Evolutionary conservation across 2,113 vertebrate species (phyloP), one percentile per base, ranked within the genome.

Genomic region (Mohoua ochrocephala): DNA sequence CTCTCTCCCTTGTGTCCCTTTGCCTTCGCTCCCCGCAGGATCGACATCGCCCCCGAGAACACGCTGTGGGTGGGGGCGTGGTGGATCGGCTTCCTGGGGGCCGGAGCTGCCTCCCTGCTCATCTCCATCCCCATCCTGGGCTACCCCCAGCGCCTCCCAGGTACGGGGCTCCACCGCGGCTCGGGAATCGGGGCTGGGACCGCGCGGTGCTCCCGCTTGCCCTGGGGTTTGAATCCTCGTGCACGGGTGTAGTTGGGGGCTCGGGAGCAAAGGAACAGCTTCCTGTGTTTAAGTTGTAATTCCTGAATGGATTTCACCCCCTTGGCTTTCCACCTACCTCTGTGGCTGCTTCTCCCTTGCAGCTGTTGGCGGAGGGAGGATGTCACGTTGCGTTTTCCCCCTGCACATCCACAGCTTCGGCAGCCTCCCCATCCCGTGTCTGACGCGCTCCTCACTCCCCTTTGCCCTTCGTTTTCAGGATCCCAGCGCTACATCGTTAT

Each of bases 51-150:
- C 31, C 98, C 99, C 0, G 99, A 99, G 74, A 99, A 98, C 94
- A 98, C 99, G 0, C 98, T 99, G 39, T 99, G 99, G 99, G 99
- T 99, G 2, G 99, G 99, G 0, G 99, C 99, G 1, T 99, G 99
- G 99, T 99, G 99, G 99, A 98, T 99, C 0, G 99, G 99, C 33
- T 99, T 99, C 96, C 97, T 99, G 7, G 98, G 98, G 2, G 98
- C 98, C 0, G 99, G 99, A 35, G 99, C 97, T 0, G 98, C 98
- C 4, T 98, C 98, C 11, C 91, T 99, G 2, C 94, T 99, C 71
- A 97, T 98, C 19, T 98, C 99, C 4, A 71, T 99, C 84, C 99
- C 99, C 69, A 99, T 99, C 95, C 98, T 99, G 19, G 99, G 98
- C 22, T 99, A 98, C 91, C 99, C 99, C 7, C 98, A 97, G 11